Conservation (phyloP, 2,113 vertebrate species). For the Xenopus tropicalis region DNA sequence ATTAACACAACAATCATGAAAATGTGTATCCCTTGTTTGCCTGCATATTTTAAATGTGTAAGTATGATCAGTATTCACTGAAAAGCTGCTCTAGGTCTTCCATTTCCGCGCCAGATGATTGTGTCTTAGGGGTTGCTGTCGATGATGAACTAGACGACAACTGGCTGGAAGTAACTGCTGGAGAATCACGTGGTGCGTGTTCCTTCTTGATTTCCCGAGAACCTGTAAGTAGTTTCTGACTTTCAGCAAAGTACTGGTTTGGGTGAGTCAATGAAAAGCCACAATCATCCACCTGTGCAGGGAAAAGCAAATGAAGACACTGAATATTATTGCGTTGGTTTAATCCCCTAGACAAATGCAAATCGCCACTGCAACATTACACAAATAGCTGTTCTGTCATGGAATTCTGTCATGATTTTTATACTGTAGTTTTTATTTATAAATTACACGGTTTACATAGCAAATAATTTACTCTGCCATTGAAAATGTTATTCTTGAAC, state of each 20-base stretch:
- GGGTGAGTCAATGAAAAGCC: slow-evolving; percentile 92
- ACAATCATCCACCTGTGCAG: slow-evolving; percentile 77
- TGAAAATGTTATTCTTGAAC: no score
- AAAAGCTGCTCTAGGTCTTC: slow-evolving; percentile 80
- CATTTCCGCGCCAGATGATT: slow-evolving; percentile 61
- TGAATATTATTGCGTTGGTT: no score
- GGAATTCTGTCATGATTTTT: no score
- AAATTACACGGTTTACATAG: no score
- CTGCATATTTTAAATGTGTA: no score
- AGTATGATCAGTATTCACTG: slow-evolving; percentile 53
- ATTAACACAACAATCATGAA: no score
- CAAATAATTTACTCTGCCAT: no score
- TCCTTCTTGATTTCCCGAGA: slow-evolving; percentile 81
- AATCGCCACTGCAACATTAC: no score
- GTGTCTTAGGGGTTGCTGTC: slow-evolving; percentile 40
- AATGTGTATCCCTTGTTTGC: no score
- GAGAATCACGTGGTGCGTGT: slow-evolving; percentile 55
- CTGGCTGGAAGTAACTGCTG: slow-evolving; percentile 58
- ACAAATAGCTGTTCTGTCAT: no score
- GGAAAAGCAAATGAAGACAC: slow-evolving; percentile 33
- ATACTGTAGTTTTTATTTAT: no score
- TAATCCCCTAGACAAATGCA: no score
- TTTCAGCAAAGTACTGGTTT: slow-evolving; percentile 95
- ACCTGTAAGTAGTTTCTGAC: slow-evolving; percentile 66
- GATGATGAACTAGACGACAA: slow-evolving; percentile 49